Percentiles rank a stretch among this genome's conserved stretches.
These are phyloP conservation scores for Coreoperca whiteheadi DNA, from an alignment of 2,113 vertebrate genomes.

Conservation along the genomic window DNA sequence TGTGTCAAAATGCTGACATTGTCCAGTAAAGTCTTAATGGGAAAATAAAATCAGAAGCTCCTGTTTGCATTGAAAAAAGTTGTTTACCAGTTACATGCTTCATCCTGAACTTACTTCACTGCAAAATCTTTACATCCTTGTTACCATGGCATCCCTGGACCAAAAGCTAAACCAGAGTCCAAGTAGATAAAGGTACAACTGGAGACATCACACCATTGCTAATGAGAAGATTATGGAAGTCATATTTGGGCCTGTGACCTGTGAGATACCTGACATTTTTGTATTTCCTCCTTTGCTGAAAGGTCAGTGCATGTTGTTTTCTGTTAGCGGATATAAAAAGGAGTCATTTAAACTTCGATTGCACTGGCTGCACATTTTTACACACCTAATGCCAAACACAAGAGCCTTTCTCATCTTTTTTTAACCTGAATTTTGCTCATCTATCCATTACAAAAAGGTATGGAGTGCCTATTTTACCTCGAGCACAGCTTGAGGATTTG, in stretches of 20 bases:
- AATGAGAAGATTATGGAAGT: not conserved
- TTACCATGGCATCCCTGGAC: not conserved
- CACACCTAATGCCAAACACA: not conserved
- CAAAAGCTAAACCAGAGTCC: not conserved
- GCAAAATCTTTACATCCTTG: not conserved
- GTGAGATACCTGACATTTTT: not conserved
- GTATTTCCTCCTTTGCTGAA: not conserved
- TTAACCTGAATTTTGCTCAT: not conserved
- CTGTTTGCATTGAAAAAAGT: not conserved
- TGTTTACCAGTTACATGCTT: not conserved
- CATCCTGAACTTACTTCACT: not conserved
- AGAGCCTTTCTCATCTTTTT: not conserved
- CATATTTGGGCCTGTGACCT: not conserved
- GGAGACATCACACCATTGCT: not conserved
- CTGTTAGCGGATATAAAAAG: not conserved
- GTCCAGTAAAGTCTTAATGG: not conserved
- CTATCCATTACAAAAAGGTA: not conserved
- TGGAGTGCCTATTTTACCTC: not conserved
- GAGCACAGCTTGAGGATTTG: not conserved
- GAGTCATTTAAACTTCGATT: not conserved
- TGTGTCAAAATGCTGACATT: not conserved
- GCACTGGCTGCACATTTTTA: not conserved
- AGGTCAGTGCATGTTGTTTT: not conserved
- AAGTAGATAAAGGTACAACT: not conserved
- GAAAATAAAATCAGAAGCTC: not conserved